Conservation (phyloP, 2,797 vertebrate species). For the Nothura maculosa region DNA sequence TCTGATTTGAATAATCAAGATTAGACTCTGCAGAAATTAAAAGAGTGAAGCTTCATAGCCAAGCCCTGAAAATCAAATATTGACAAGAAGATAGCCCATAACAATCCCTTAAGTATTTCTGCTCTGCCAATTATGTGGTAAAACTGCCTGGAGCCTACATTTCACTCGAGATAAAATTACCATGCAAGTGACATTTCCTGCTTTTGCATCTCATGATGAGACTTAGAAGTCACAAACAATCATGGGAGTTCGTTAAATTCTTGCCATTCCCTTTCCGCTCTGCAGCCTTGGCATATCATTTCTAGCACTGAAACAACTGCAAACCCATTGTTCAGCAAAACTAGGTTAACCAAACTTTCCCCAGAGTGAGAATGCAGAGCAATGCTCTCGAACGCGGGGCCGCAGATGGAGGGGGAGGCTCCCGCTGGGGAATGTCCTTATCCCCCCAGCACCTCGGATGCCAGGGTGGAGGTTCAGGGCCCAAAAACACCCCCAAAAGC, state of each 20-base stretch:
- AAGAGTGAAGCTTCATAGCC: not conserved
- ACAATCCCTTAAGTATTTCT: conserved; percentile 51
- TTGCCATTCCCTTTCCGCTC: not conserved
- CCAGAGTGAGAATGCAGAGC: not conserved
- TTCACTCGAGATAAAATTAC: conserved; percentile 41
- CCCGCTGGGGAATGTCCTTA: not conserved
- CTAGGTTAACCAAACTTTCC: not conserved
- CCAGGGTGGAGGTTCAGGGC: too few species aligned
- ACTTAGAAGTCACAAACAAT: conserved; percentile 40
- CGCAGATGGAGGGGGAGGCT: not conserved
- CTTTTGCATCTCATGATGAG: conserved; percentile 7
- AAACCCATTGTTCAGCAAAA: not conserved
- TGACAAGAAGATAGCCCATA: conserved; percentile 54
- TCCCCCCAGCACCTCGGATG: too few species aligned
- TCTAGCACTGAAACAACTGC: not conserved
- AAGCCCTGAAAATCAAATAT: conserved; percentile 51
- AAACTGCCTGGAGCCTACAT: conserved; percentile 37
- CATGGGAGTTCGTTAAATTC: not conserved
- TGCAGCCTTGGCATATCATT: not conserved
- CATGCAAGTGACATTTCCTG: conserved; percentile 32
- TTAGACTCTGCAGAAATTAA: not conserved
- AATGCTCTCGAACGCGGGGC: not conserved
- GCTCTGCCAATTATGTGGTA: conserved; percentile 36
- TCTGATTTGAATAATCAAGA: not conserved
- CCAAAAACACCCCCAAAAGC: fast-evolving